phyloP scores from a whole-genome alignment of 1,140 invertebrate genomes.

The Whitmania pigra region DNA sequence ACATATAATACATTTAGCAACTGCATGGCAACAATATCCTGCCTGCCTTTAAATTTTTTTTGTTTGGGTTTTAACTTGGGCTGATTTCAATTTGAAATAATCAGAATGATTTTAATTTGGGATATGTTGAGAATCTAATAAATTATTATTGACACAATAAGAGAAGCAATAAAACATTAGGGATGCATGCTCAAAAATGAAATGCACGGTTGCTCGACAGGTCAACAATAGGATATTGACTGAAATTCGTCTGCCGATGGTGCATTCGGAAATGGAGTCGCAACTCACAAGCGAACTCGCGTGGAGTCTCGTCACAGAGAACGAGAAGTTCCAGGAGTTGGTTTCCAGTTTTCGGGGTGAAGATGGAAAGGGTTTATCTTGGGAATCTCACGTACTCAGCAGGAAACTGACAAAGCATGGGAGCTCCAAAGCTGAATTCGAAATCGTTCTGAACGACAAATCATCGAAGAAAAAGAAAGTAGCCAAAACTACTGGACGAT shows the following conservation, averaged over 20 bases:
- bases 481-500: no score
- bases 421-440: background rate
- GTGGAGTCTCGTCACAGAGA: background rate
- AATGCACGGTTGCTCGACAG: no score
- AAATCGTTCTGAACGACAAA: background rate
- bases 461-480: background rate
- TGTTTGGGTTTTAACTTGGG: no score
- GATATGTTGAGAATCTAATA: no score
- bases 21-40: no score
- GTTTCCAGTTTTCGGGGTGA: background rate
- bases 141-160: no score
- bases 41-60: no score
- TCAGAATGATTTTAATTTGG: no score
- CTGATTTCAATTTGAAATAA: no score
- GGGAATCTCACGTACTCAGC: background rate
- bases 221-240: background rate
- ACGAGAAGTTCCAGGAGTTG: background rate
- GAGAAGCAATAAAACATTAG: no score
- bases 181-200: no score
- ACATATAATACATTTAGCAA: no score
- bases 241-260: background rate
- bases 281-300: conserved; percentile 4
- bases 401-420: background rate
- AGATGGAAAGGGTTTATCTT: background rate
- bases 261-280: background rate